Percentiles rank a stretch among this genome's conserved stretches.
Conservation (phyloP, 2,888 invertebrate species). For the Acrobasis consociella region DNA sequence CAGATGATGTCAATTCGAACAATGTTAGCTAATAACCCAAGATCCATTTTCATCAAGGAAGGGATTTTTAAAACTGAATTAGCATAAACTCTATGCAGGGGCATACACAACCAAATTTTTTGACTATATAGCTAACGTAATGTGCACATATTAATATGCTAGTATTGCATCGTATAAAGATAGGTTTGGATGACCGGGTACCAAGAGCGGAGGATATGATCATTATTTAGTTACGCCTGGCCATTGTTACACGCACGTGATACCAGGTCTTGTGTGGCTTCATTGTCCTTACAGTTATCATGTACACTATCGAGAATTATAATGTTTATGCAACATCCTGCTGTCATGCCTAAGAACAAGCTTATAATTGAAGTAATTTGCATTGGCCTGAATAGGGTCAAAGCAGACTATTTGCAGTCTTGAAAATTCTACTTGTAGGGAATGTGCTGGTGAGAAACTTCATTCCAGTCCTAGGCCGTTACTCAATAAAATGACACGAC, state of each 20-base stretch:
- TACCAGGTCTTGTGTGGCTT: conserved; percentile 36
- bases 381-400: not conserved
- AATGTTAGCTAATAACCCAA: too few species aligned
- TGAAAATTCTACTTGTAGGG: too few species aligned
- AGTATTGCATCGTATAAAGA: not conserved
- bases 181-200: conserved; percentile 17
- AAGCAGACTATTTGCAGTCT: not conserved
- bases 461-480: too few species aligned
- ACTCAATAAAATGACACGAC: too few species aligned
- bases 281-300: conserved; percentile 34
- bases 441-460: too few species aligned
- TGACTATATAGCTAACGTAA: not conserved
- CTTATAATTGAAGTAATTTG: conserved; percentile 21
- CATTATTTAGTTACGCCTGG: conserved; percentile 61
- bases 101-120: not conserved
- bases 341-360: conserved; percentile 17
- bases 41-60: too few species aligned
- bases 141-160: not conserved
- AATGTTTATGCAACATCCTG: conserved; percentile 34
- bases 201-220: conserved; percentile 54
- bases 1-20: too few species aligned
- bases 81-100: too few species aligned
- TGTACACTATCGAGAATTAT: conserved; percentile 26
- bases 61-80: too few species aligned
- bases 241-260: conserved; percentile 58